Base-by-base conservation (phyloP, 2,888 invertebrate genomes). In the Cheilosia impressa region DNA sequence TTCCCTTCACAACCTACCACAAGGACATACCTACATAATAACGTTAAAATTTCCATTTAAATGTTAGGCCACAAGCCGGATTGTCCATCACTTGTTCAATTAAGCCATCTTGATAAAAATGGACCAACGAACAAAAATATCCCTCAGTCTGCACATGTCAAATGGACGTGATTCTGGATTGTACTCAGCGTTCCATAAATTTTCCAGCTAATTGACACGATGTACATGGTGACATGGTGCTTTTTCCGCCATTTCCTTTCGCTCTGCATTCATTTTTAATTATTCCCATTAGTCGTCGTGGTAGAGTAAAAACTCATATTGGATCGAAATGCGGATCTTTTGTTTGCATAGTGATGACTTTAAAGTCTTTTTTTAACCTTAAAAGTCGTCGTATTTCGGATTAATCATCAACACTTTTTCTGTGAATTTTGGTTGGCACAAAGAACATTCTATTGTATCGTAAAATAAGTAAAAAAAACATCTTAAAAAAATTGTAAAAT, bases 1-100 rank as follows among this genome's bases (percentile, higher is more conserved):
- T 76, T 65, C 27, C 19, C 47, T 62, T 57, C 68, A 68, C 55
- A 50, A 66, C 9, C 62, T 2, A n/a, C 22, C 27, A 60, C 43
- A 52, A n/a, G 31, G 52, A 45, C 60, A 38, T 62, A 66, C 50
- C 45, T 66, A 55, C 62, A n/a, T 75, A 81, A 71, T 63, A 45
- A 71, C 43, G 65, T 81, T 69, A 65, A 65, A 76, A 69, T 58
- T 58, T 81, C 76, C 76, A 81, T 81, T 81, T 81, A 52, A 57
- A 63, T 69, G 55, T 45, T 62, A 66, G 53, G 62, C 68, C 68
- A 63, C 60, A 69, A 81, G 58, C 69, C 60, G 58, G 38, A 69
- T 55, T 81, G 81, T 81, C 81, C 57, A 71, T 81, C 81, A 81
- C 63, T 81, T 81, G 76, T 81, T 78, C 81, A 81, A 76, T 81